Evolutionary conservation across 2,888 invertebrate genomes (phyloP), one percentile per base, ranked within the genome.

Genomic region (Laspeyria flexula): DNA sequence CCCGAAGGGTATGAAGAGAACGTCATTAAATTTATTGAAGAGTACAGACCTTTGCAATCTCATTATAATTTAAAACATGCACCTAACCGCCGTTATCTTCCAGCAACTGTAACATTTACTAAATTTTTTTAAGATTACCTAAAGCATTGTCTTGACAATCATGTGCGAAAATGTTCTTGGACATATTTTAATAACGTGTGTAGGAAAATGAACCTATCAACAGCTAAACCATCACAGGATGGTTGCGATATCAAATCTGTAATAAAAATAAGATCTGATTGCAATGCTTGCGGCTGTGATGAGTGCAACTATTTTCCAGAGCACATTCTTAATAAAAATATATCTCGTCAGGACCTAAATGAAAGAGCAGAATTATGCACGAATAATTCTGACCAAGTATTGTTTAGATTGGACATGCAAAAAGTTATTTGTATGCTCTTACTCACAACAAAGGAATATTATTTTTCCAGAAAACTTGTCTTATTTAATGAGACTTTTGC

Each of bases 61-160:
- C 37, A 43, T 18, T 43, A 43, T 16, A 43, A 43, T 15, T 21
- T 43, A 7, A 21, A 34, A 25, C 43, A 43, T 15, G 43, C 43
- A 1, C 43, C 43, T 3, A 43, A 43, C 10, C 9, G 37, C 6
- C 9, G 15, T 11, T 43, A 43, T 43, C 34, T 43, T 3, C 37
- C 37, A 11, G 7, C 15, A 11, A 27, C 27, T 13, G 23, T 34
- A 16, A 35, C 18, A 1, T 27, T 35, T 16, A 6, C 34, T 10
- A 1, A 3, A 10, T 16, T 43, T 1, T 43, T 15, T 10, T 10
- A 35, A 21, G n/a, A 37, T n/a, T 37, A 12, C 12, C 23, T 12
- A 37, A 10, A 23, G 6, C 6, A 23, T 18, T 37, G 37, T 37
- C 3, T 11, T 11, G 21, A 37, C 23, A 23, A 25, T 7, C 1